Percentiles rank a stretch among this genome's conserved stretches.
Evolutionary conservation across 2,888 invertebrate genomes (phyloP).

Genomic region (Pachydiplax longipennis): DNA sequence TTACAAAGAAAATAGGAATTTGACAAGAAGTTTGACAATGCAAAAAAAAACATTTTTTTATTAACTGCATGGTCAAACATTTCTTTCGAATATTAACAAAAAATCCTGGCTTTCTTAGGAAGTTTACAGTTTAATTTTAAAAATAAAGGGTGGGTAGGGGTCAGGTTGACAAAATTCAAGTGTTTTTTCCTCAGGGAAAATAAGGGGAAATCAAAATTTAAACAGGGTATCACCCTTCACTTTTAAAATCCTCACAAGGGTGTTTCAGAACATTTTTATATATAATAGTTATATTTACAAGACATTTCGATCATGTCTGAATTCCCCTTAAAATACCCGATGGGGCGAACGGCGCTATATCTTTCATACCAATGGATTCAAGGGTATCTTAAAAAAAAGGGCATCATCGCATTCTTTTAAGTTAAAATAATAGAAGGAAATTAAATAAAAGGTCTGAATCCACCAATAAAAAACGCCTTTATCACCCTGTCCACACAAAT

Average conservation of each 20-base stretch:
- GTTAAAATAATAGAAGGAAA: constrained; percentile 22
- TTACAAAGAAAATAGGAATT: constrained; percentile 39
- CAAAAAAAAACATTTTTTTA: background rate
- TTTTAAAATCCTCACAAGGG: background rate
- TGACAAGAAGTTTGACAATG: background rate
- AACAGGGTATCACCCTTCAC: background rate
- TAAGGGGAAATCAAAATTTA: background rate
- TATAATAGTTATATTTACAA: constrained; percentile 44
- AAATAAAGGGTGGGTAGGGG: background rate
- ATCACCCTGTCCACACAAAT: constrained; percentile 21
- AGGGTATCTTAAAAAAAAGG: constrained; percentile 18
- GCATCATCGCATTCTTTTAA: background rate
- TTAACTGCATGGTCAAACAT: constrained; percentile 9
- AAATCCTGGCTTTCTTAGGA: constrained; percentile 25
- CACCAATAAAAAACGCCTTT: constrained; percentile 26
- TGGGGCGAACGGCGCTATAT: constrained; percentile 15
- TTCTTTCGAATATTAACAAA: constrained; percentile 25
- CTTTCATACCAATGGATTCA: background rate
- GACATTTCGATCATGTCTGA: constrained; percentile 30
- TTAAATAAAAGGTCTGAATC: constrained; percentile 41
- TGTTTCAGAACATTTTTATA: constrained; percentile 31
- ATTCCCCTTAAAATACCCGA: constrained; percentile 27
- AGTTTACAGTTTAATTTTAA: background rate
- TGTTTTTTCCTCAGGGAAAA: background rate
- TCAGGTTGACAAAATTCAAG: background rate